phyloP scores from a whole-genome alignment of 2,888 invertebrate species.

The Scotopteryx bipunctaria region DNA sequence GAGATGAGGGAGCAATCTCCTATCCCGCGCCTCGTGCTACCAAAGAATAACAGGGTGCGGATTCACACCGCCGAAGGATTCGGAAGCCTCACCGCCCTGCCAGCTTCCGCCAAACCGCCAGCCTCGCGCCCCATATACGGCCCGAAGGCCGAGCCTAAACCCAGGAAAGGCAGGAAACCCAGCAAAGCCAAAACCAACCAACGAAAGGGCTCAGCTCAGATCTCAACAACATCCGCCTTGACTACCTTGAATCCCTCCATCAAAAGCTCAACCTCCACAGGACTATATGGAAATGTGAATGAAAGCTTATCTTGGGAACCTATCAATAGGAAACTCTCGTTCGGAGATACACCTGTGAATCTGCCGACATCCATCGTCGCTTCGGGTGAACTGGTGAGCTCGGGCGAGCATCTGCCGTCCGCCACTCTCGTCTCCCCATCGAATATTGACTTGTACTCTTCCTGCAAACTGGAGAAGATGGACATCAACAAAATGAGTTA shows the following conservation, averaged over 20 bases:
- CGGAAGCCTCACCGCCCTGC: conserved; percentile 14
- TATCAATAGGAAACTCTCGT: conserved; percentile 55
- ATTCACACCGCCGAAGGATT: conserved; percentile 44
- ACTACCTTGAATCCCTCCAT: not conserved
- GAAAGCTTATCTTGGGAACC: conserved; percentile 62
- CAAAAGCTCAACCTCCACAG: not conserved
- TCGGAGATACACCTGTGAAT: conserved; percentile 60
- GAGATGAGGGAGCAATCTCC: conserved; percentile 77
- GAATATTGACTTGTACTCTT: conserved; percentile 9
- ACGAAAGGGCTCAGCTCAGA: conserved; percentile 8
- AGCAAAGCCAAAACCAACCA: conserved; percentile 16
- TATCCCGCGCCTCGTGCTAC: conserved; percentile 74
- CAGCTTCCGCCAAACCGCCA: conserved; percentile 38
- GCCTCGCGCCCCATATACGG: conserved; percentile 58
- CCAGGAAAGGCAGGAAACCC: conserved; percentile 25
- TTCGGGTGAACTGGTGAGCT: conserved; percentile 20
- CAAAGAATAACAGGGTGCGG: conserved; percentile 68
- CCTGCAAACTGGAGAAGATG: conserved; percentile 20
- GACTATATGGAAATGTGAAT: conserved; percentile 51
- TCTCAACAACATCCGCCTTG: not conserved
- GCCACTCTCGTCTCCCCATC: conserved; percentile 16
- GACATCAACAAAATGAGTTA: conserved; percentile 55
- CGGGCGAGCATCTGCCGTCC: conserved; percentile 15
- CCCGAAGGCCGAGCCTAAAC: conserved; percentile 36
- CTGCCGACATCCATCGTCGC: conserved; percentile 31